phyloP scores from a whole-genome alignment of 2,797 vertebrate species.

The Carduelis carduelis region DNA sequence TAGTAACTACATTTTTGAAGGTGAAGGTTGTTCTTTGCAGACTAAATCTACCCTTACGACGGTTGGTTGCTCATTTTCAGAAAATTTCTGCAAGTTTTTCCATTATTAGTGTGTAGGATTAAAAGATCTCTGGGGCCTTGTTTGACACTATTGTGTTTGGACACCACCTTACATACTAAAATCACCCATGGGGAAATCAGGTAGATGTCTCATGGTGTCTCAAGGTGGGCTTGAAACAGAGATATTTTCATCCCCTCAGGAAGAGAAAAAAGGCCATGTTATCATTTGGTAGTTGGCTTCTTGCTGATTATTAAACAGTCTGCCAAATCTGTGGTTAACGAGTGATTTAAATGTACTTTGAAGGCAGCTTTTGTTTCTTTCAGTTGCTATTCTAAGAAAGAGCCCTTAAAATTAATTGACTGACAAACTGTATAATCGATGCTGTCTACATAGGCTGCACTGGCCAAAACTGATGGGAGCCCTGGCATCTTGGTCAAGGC shows the following conservation, averaged over 20 bases:
- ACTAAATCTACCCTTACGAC: neutral
- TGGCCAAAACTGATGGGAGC: neutral
- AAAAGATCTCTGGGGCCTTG: neutral
- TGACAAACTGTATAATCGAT: conserved; percentile 9
- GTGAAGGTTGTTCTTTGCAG: neutral
- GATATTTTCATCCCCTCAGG: neutral
- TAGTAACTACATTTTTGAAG: neutral
- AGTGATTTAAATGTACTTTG: conserved; percentile 22
- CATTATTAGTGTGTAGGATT: neutral
- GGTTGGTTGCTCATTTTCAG: neutral
- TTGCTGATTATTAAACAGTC: neutral
- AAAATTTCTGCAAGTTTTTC: neutral
- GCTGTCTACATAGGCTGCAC: neutral
- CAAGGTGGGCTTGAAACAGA: neutral
- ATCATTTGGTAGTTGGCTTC: neutral
- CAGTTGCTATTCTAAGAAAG: conserved; percentile 1
- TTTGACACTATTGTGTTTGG: neutral
- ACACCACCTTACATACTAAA: neutral
- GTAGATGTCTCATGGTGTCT: neutral
- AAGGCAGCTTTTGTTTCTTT: conserved; percentile 37
- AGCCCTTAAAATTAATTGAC: conserved; percentile 11
- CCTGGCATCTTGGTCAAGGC: conserved; percentile 1
- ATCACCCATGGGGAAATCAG: neutral
- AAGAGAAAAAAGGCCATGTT: neutral
- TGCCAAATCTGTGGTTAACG: neutral